Conservation (phyloP, 2,888 invertebrate genomes). For the Furcula furcula region DNA sequence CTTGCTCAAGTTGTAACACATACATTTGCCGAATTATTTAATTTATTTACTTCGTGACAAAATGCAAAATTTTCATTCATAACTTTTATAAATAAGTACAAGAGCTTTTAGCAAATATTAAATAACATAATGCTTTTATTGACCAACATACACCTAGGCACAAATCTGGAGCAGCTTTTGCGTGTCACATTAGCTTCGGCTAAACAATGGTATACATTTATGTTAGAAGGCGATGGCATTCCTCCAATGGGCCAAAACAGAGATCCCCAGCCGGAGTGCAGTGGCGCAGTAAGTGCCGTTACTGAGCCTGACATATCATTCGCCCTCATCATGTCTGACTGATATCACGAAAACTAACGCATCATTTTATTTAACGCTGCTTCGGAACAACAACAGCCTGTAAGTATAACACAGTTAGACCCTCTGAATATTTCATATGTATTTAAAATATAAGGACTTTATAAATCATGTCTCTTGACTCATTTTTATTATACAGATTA, state of each 20-base stretch:
- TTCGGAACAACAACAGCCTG: slow-evolving; percentile 76
- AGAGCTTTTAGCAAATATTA: slow-evolving; percentile 13
- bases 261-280: slow-evolving; percentile 68
- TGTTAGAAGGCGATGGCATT: slow-evolving; percentile 78
- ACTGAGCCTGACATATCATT: slow-evolving; percentile 53
- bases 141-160: slow-evolving; percentile 9
- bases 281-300: slow-evolving; percentile 77
- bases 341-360: slow-evolving; percentile 76
- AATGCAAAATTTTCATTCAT: too few species aligned
- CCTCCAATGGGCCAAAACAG: slow-evolving; percentile 68
- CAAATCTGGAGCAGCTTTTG: slow-evolving; percentile 22
- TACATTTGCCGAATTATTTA: too few species aligned
- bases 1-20: too few species aligned
- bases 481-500: too few species aligned
- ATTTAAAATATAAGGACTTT: too few species aligned
- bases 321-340: slow-evolving; percentile 46
- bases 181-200: slow-evolving; percentile 49
- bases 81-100: not conserved
- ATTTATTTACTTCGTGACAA: too few species aligned
- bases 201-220: slow-evolving; percentile 61
- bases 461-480: too few species aligned
- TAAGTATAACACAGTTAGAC: too few species aligned
- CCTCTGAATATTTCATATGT: too few species aligned
- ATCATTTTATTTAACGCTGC: slow-evolving; percentile 76
- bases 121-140: slow-evolving; percentile 22